These are phyloP conservation scores for Neodiprion virginianus DNA, from an alignment of 1,140 invertebrate genomes.

Conservation along the genomic window DNA sequence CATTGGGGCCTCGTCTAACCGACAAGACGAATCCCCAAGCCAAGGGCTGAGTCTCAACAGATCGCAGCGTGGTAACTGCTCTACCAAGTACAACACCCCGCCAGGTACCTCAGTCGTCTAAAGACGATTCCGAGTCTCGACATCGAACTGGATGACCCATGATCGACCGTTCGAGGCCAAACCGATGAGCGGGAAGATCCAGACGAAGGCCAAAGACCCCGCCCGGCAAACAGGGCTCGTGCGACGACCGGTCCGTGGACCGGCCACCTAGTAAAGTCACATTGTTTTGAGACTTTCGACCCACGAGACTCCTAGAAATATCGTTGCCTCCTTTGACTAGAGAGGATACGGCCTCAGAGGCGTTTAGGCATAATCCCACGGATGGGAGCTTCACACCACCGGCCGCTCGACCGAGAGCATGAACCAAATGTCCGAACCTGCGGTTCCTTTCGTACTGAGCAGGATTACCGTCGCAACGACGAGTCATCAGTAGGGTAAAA, in stretches of 20 bases:
- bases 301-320: too few relatives aligned
- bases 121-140: conserved; percentile 45
- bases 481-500: too few relatives aligned
- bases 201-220: conserved; percentile 20
- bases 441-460: too few relatives aligned
- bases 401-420: too few relatives aligned
- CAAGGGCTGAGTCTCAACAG: conserved; percentile 60
- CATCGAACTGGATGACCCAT: conserved; percentile 14
- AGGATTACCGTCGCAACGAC: too few relatives aligned
- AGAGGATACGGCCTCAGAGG: too few relatives aligned
- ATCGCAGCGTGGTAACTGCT: conserved; percentile 63
- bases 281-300: too few relatives aligned
- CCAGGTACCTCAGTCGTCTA: conserved; percentile 69
- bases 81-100: conserved; percentile 69
- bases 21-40: conserved; percentile 36
- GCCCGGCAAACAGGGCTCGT: conserved; percentile 37
- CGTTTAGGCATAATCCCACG: too few relatives aligned
- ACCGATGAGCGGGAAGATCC: conserved; percentile 34
- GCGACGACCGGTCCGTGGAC: conserved; percentile 32
- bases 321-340: too few relatives aligned
- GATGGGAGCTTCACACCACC: too few relatives aligned
- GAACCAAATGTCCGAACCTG: too few relatives aligned
- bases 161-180: conserved; percentile 35
- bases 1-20: background rate
- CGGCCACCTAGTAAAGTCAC: conserved; percentile 31